Evolutionary conservation across 2,797 vertebrate genomes (phyloP).

Genomic region (Halcyon chelicuti): DNA sequence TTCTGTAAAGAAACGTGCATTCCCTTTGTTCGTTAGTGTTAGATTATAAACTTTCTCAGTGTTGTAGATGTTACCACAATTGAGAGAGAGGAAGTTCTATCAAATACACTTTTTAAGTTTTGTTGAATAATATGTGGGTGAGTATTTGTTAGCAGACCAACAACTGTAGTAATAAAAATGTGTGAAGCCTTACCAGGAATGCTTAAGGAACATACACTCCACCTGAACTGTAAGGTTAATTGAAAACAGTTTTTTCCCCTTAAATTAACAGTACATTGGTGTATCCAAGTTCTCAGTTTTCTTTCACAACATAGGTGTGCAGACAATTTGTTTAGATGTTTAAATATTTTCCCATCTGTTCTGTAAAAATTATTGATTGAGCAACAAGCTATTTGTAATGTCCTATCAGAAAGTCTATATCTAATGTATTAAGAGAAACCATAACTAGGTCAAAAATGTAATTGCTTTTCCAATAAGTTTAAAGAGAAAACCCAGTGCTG

Average conservation of each 20-base stretch:
- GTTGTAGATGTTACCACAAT: background rate
- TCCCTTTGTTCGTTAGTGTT: background rate
- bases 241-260: conserved; percentile 34
- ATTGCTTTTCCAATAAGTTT: background rate
- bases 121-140: background rate
- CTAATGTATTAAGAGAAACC: background rate
- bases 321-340: conserved; percentile 82
- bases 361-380: conserved; percentile 77
- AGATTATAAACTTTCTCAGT: background rate
- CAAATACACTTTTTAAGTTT: conserved; percentile 15
- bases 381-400: conserved; percentile 38
- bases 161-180: conserved; percentile 42
- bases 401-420: conserved; percentile 5
- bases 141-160: conserved; percentile 31
- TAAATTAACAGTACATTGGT: conserved; percentile 72
- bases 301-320: conserved; percentile 81
- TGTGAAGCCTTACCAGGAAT: conserved; percentile 32
- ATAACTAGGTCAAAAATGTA: background rate
- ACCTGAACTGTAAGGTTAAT: conserved; percentile 74
- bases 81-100: background rate
- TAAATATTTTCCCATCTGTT: conserved; percentile 80
- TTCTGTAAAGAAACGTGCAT: background rate
- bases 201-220: background rate
- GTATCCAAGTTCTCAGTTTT: conserved; percentile 79
- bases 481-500: background rate